phyloP scores from a whole-genome alignment of 2,888 invertebrate genomes.

The Zhuqinia jingwanae region DNA sequence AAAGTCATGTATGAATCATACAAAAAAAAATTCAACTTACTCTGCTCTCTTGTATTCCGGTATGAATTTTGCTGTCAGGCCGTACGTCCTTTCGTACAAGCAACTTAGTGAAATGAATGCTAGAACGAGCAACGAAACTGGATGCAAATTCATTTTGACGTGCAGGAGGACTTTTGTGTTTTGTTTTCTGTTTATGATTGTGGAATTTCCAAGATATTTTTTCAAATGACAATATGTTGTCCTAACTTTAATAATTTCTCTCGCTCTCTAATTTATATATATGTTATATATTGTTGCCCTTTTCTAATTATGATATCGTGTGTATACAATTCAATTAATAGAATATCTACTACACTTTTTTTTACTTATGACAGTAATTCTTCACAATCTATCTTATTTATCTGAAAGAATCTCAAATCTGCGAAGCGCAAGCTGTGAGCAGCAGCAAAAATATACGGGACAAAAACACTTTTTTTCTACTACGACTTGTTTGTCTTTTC shows the following conservation, averaged over 20 bases:
- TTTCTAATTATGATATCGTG: neutral
- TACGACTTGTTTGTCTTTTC: constrained; percentile 5
- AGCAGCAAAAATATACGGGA: too few species aligned
- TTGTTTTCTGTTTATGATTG: too few species aligned
- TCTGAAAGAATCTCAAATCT: too few species aligned
- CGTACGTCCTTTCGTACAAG: constrained; percentile 48
- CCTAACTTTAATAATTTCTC: neutral
- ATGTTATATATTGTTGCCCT: neutral
- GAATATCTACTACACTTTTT: too few species aligned
- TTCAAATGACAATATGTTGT: neutral
- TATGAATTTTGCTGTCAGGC: constrained; percentile 51
- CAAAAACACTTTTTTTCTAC: too few species aligned
- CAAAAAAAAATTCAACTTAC: constrained; percentile 33
- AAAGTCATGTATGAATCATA: too few species aligned
- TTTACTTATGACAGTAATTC: too few species aligned
- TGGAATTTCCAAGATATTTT: neutral
- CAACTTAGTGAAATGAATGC: constrained; percentile 49
- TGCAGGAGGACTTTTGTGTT: too few species aligned
- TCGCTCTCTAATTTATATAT: neutral
- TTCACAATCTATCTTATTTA: too few species aligned
- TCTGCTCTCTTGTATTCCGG: constrained; percentile 58
- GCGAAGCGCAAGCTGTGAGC: neutral
- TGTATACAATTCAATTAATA: too few species aligned
- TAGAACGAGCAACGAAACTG: constrained; percentile 15
- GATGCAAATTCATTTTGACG: constrained; percentile 49